A percentile compares a stretch with the other conserved stretches of the same genome.
These are phyloP conservation scores for Linepithema humile DNA, from an alignment of 1,140 invertebrate species.

Conservation along the genomic window DNA sequence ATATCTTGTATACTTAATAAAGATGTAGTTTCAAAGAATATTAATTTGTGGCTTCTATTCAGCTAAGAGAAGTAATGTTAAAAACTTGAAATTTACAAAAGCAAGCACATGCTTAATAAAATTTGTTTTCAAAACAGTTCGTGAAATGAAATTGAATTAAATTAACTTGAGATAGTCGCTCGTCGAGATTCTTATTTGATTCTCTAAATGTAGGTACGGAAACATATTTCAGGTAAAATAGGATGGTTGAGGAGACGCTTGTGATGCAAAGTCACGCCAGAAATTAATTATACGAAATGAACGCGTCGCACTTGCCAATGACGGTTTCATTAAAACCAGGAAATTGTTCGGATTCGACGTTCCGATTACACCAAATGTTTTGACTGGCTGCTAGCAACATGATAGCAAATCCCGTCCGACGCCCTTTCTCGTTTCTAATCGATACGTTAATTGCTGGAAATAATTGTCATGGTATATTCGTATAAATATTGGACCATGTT, in stretches of 20 bases:
- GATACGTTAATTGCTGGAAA: constrained; percentile 41
- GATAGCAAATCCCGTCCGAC: constrained; percentile 25
- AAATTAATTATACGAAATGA: constrained; percentile 83
- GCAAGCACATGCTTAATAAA: not conserved
- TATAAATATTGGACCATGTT: not conserved
- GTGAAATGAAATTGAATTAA: too few species aligned
- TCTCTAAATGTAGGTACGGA: not conserved
- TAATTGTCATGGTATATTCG: constrained; percentile 14
- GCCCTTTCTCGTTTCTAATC: constrained; percentile 6
- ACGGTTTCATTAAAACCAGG: constrained; percentile 82
- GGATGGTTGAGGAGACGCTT: not conserved
- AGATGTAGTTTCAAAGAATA: not conserved
- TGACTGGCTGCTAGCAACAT: constrained; percentile 40
- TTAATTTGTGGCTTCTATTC: not conserved
- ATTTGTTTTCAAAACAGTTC: too few species aligned
- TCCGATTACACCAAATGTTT: constrained; percentile 62
- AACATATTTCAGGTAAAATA: not conserved
- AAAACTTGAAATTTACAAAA: not conserved
- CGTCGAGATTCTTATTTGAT: not conserved
- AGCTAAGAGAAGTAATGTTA: not conserved
- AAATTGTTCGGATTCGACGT: constrained; percentile 81
- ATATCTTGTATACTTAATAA: not conserved
- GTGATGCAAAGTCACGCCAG: constrained; percentile 59
- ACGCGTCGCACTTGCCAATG: constrained; percentile 73
- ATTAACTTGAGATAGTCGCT: not conserved